These are phyloP conservation scores for Pachycephus smyrnensis DNA, from an alignment of 2,888 invertebrate genomes.

Conservation along the genomic window DNA sequence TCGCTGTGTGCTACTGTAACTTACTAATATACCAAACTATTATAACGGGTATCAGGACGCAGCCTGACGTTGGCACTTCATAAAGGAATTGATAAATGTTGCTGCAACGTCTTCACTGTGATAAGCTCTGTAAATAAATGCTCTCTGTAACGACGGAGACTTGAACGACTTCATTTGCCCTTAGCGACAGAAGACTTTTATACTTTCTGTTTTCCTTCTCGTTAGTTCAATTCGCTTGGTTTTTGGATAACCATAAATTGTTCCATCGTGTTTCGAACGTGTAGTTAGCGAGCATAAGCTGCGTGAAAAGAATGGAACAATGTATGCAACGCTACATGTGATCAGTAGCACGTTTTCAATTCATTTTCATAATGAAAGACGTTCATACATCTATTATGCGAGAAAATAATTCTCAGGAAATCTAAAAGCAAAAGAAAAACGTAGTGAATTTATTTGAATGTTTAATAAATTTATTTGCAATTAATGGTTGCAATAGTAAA, in stretches of 20 bases:
- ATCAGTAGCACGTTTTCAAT: neutral
- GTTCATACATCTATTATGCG: neutral
- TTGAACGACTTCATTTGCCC: neutral
- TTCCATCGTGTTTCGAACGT: too few relatives aligned
- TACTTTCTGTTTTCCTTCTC: neutral
- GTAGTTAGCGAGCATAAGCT: too few relatives aligned
- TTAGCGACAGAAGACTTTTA: neutral
- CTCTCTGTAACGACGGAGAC: neutral
- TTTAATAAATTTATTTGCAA: neutral
- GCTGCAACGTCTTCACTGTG: neutral
- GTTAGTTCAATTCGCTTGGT: too few relatives aligned
- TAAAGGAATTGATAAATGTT: neutral
- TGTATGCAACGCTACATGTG: too few relatives aligned
- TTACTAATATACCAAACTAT: neutral
- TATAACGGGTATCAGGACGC: neutral
- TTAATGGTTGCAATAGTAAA: neutral
- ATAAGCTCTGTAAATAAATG: neutral
- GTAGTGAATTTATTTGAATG: too few relatives aligned
- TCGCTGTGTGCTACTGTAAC: neutral
- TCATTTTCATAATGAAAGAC: constrained; percentile 8
- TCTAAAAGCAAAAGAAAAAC: neutral
- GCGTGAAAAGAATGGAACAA: too few relatives aligned
- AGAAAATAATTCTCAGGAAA: neutral
- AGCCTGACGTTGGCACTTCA: neutral
- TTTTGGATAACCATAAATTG: too few relatives aligned